Conservation (phyloP, 1,140 invertebrate genomes). For the Drosophila ohnishii region DNA sequence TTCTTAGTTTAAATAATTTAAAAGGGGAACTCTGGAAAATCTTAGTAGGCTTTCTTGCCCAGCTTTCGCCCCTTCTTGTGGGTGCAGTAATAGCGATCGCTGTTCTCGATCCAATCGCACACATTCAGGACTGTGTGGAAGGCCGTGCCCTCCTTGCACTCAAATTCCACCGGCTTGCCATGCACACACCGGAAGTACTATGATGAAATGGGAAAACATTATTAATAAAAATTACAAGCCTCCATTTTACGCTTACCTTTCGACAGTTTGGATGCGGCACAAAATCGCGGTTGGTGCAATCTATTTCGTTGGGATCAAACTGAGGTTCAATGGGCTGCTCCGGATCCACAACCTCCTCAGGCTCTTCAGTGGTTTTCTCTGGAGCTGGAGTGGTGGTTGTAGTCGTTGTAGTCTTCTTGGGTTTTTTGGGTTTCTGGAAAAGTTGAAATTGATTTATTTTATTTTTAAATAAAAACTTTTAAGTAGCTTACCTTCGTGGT, state of each 20-base stretch:
- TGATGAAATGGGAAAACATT: background rate
- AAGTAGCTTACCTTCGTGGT: slow-evolving; percentile 60
- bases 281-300: slow-evolving; percentile 86
- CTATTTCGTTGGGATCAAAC: slow-evolving; percentile 81
- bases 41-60: slow-evolving; percentile 49
- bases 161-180: slow-evolving; percentile 88
- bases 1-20: slow-evolving; percentile 28
- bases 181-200: slow-evolving; percentile 92
- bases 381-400: slow-evolving; percentile 52
- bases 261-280: slow-evolving; percentile 87
- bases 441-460: too few species aligned
- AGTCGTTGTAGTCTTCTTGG: slow-evolving; percentile 57
- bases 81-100: slow-evolving; percentile 84
- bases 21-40: background rate
- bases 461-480: background rate
- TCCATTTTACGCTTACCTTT: slow-evolving; percentile 69
- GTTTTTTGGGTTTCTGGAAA: slow-evolving; percentile 64
- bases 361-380: slow-evolving; percentile 48
- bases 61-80: slow-evolving; percentile 48
- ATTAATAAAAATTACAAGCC: background rate
- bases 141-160: slow-evolving; percentile 88
- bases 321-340: slow-evolving; percentile 16
- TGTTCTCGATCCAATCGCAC: slow-evolving; percentile 91
- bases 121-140: slow-evolving; percentile 88
- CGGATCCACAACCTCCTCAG: slow-evolving; percentile 45